Conservation (phyloP, 1,140 invertebrate species). For the Pollicipes pollicipes region DNA sequence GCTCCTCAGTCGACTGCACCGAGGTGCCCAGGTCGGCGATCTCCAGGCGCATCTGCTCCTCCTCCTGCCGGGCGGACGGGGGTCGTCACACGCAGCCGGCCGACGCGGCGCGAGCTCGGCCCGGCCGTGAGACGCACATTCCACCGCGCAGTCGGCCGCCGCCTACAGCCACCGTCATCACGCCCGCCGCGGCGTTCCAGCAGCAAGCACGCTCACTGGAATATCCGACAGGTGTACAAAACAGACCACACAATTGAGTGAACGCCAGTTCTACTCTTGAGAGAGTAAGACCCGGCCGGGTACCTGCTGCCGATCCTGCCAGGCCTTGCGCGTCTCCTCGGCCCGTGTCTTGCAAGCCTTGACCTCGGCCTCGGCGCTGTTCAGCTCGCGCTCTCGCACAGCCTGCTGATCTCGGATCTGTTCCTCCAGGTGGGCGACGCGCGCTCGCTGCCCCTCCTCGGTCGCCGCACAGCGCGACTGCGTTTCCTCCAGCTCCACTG, state of each 20-base stretch:
- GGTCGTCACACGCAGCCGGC: background rate
- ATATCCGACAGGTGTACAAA: too few relatives aligned
- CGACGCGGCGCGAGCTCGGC: too few relatives aligned
- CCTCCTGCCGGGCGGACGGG: slow-evolving; percentile 33
- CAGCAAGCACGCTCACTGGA: too few relatives aligned
- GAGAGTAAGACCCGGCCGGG: too few relatives aligned
- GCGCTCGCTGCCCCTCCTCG: slow-evolving; percentile 39
- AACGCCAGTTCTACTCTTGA: too few relatives aligned
- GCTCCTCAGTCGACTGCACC: slow-evolving; percentile 42
- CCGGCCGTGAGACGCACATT: too few relatives aligned
- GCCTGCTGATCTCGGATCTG: slow-evolving; percentile 64
- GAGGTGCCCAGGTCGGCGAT: slow-evolving; percentile 53
- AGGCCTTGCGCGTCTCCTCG: slow-evolving; percentile 49
- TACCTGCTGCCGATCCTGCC: slow-evolving; percentile 58
- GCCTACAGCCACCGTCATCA: too few relatives aligned
- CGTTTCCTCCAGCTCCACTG: slow-evolving; percentile 38
- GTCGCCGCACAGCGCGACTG: slow-evolving; percentile 36
- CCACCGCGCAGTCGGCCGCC: too few relatives aligned
- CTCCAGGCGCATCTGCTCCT: slow-evolving; percentile 61
- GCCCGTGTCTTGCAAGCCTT: slow-evolving; percentile 53
- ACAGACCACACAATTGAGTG: too few relatives aligned
- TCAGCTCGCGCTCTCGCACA: slow-evolving; percentile 53
- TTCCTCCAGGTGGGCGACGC: slow-evolving; percentile 49
- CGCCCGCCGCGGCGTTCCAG: too few relatives aligned
- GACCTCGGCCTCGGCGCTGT: slow-evolving; percentile 48